Evolutionary conservation across 2,888 invertebrate genomes (phyloP), one percentile per base, ranked within the genome.

Genomic region (Salticus scenicus): DNA sequence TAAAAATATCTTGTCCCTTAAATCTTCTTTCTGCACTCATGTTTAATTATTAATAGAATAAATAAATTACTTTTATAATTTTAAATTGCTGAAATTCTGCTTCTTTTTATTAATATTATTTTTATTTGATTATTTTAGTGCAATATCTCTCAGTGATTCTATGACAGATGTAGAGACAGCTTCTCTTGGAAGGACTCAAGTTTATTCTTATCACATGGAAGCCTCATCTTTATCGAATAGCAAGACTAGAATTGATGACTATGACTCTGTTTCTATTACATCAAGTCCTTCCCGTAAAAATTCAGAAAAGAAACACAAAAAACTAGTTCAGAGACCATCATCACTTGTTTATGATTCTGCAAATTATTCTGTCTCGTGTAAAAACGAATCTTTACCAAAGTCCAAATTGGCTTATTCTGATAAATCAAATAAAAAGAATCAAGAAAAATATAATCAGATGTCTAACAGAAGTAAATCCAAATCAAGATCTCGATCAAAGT

Each of bases 61-160:
- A n/a, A n/a, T n/a, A n/a, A n/a, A n/a, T n/a, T n/a, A n/a, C n/a
- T n/a, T n/a, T n/a, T n/a, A n/a, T n/a, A n/a, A n/a, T n/a, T n/a
- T n/a, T n/a, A n/a, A n/a, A n/a, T n/a, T n/a, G n/a, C n/a, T n/a
- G n/a, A n/a, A n/a, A n/a, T n/a, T n/a, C n/a, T n/a, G n/a, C n/a
- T n/a, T n/a, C n/a, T n/a, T n/a, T n/a, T n/a, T n/a, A n/a, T n/a
- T n/a, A n/a, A n/a, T n/a, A n/a, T 66, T 20, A 41, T 27, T 33
- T 41, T 28, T 74, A n/a, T 57, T 8, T 37, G 37, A 37, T 63
- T 42, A 28, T 83, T 79, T 27, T 27, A 87, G 87, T 79, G 80
- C 79, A n/a, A 76, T 77, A 33, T 87, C 87, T n/a, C 41, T 87
- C 30, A 76, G 80, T 75, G 87, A 87, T 63, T 81, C 87, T 7